These are phyloP conservation scores for Diacarnus erythraeanus DNA, from an alignment of 37 sponge, comb jelly and placozoan species.

Conservation along the genomic window DNA sequence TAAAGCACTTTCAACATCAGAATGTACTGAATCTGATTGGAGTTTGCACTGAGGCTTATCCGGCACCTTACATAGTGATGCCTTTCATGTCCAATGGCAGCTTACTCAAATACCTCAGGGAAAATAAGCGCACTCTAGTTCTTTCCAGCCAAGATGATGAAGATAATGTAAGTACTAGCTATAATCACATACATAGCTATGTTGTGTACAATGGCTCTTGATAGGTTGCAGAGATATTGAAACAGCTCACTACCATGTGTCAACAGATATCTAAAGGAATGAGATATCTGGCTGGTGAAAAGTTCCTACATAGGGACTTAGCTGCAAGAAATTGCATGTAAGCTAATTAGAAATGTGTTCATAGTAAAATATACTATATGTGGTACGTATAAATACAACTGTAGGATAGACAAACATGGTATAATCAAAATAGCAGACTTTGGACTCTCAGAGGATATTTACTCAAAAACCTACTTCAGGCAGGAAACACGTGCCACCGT, in stretches of 20 bases:
- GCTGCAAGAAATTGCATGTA: constrained; percentile 32
- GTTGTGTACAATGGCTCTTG: not conserved
- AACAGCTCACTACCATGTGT: constrained; percentile 6
- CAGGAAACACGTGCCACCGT: not conserved
- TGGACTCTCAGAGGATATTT: constrained; percentile 21
- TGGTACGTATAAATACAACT: not conserved
- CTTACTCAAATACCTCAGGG: not conserved
- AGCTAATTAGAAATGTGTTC: not conserved
- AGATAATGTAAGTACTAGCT: not conserved
- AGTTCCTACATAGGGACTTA: constrained; percentile 12
- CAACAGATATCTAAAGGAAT: constrained; percentile 9
- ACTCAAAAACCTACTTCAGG: not conserved
- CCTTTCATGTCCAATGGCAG: not conserved
- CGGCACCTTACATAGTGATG: not conserved
- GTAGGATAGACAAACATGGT: constrained; percentile 6
- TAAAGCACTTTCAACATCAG: not conserved
- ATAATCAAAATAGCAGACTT: constrained; percentile 28
- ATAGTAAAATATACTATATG: not conserved
- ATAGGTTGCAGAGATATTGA: not conserved
- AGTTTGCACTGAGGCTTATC: not conserved
- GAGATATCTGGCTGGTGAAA: constrained; percentile 6
- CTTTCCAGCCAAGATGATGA: not conserved
- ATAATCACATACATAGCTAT: no score
- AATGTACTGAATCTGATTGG: not conserved
- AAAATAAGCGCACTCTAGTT: not conserved